Conservation (phyloP, 1,140 invertebrate species). For the Drosophila bocqueti region DNA sequence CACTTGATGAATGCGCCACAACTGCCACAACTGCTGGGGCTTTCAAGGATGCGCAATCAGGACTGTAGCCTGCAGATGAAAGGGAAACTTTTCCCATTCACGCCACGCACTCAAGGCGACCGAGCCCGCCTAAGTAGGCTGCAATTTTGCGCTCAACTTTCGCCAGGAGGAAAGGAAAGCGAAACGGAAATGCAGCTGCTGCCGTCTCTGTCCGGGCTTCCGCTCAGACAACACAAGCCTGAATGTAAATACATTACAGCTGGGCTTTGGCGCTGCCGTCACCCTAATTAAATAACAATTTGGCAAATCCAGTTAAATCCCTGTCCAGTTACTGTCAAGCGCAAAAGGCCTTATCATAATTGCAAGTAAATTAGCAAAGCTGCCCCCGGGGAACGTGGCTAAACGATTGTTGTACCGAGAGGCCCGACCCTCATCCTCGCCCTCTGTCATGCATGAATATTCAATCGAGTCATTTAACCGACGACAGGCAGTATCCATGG, state of each 20-base stretch:
- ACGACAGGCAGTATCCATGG: conserved; percentile 46
- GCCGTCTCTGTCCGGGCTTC: not conserved
- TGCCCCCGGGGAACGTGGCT: conserved; percentile 19
- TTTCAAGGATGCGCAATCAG: conserved; percentile 49
- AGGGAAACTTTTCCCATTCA: conserved; percentile 41
- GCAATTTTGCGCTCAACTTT: conserved; percentile 36
- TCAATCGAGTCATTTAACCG: conserved; percentile 51
- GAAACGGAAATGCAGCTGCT: conserved; percentile 36
- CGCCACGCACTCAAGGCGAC: conserved; percentile 28
- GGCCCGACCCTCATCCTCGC: not conserved
- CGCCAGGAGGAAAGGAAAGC: conserved; percentile 7
- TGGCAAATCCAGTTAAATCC: conserved; percentile 33
- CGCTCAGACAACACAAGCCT: conserved; percentile 6
- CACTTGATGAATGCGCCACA: conserved; percentile 48
- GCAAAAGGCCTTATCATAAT: conserved; percentile 32
- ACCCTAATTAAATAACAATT: conserved; percentile 54
- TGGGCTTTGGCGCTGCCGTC: conserved; percentile 2
- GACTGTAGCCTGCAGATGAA: conserved; percentile 34
- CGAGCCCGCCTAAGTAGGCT: conserved; percentile 45
- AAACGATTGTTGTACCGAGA: conserved; percentile 22
- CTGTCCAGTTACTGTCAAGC: conserved; percentile 5
- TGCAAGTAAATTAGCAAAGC: conserved; percentile 64
- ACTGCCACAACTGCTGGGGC: not conserved
- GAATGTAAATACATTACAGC: conserved; percentile 29
- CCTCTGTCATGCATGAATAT: conserved; percentile 51